Evolutionary conservation across 1,140 invertebrate species (phyloP).

Genomic region (Gonioctena quinquepunctata): DNA sequence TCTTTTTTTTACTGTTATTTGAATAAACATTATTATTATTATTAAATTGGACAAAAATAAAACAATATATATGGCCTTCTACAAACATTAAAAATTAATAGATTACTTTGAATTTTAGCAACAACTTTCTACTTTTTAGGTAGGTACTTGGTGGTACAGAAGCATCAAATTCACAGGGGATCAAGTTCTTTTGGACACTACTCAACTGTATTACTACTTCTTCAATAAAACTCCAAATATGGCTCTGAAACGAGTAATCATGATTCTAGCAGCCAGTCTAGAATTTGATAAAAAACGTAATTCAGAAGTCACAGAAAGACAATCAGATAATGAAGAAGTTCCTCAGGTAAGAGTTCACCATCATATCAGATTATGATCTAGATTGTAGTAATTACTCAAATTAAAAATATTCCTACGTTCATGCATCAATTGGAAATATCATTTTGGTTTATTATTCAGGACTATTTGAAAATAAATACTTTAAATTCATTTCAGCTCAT

Average conservation of each 20-base stretch:
- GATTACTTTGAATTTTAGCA: neutral
- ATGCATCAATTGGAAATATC: no score
- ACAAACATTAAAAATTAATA: neutral
- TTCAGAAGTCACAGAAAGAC: constrained; percentile 89
- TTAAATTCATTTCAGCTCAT: constrained; percentile 87
- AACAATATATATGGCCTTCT: no score
- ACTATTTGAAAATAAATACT: neutral
- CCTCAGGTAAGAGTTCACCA: constrained; percentile 69
- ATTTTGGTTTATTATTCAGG: no score
- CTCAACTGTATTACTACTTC: constrained; percentile 94
- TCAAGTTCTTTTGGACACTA: constrained; percentile 93
- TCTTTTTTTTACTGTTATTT: no score
- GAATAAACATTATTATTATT: no score
- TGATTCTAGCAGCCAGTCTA: constrained; percentile 93
- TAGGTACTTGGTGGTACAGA: constrained; percentile 98
- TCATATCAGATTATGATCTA: no score
- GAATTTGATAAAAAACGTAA: constrained; percentile 96
- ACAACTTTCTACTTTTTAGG: constrained; percentile 55
- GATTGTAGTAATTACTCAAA: no score
- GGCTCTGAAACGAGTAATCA: constrained; percentile 91
- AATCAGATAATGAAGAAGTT: constrained; percentile 94
- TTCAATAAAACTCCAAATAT: constrained; percentile 95
- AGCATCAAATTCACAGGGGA: constrained; percentile 96
- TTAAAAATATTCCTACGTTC: no score
- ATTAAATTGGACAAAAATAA: no score